Conservation (phyloP, 2,888 invertebrate genomes). For the Plebejus anna region DNA sequence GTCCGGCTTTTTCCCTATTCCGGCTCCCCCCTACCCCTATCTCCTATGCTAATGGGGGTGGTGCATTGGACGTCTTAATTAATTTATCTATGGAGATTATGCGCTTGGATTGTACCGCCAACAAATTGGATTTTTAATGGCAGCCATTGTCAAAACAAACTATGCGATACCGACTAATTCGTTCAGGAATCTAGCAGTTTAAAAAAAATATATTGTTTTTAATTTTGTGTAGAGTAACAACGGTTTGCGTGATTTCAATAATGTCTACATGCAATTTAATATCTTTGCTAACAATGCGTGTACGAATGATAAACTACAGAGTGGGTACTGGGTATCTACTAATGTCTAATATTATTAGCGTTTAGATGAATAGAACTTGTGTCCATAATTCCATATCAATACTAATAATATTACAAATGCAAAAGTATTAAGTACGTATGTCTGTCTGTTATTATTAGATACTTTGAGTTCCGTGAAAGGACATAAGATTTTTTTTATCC, state of each 20-base stretch:
- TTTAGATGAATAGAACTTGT: too few species aligned
- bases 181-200: not conserved
- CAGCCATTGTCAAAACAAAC: constrained; percentile 10
- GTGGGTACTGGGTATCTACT: too few species aligned
- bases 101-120: constrained; percentile 24
- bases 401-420: too few species aligned
- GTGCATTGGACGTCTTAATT: constrained; percentile 31
- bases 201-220: not conserved
- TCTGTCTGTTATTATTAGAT: too few species aligned
- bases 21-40: not conserved
- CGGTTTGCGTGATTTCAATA: too few species aligned
- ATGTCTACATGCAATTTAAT: too few species aligned
- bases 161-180: not conserved
- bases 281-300: too few species aligned
- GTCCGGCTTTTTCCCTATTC: not conserved
- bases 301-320: too few species aligned
- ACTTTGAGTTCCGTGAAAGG: too few species aligned
- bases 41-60: constrained; percentile 24
- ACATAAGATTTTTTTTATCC: not conserved
- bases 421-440: too few species aligned
- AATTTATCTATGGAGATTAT: constrained; percentile 31
- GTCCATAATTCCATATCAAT: too few species aligned
- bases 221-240: not conserved
- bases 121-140: constrained; percentile 34
- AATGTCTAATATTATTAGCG: too few species aligned